Evolutionary conservation across 2,797 vertebrate genomes (phyloP).

Genomic region (Muraenolepis orangiensis): DNA sequence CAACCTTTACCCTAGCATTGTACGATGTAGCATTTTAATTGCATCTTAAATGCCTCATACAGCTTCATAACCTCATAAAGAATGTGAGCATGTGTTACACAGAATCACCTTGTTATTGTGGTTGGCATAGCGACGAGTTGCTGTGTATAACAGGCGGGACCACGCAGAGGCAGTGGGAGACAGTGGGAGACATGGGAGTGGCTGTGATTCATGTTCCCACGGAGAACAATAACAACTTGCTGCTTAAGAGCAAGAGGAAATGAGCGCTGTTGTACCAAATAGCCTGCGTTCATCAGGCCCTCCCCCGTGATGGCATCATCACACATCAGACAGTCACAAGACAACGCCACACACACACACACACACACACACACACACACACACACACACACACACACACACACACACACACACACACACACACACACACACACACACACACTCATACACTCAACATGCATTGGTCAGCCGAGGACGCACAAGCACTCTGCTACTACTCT

Average conservation of each 20-base stretch:
- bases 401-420: not conserved
- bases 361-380: no score
- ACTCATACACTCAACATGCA: no score
- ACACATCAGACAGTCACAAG: not conserved
- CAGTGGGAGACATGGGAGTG: not conserved
- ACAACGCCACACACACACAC: not conserved
- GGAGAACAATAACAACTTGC: slow-evolving; percentile 16
- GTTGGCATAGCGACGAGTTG: not conserved
- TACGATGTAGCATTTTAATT: not conserved
- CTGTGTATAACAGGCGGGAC: not conserved
- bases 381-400: no score
- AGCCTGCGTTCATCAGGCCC: slow-evolving; percentile 4
- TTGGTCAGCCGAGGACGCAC: no score
- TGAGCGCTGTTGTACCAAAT: slow-evolving; percentile 5
- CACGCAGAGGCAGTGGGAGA: not conserved
- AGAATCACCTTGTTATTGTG: not conserved
- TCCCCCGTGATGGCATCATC: not conserved
- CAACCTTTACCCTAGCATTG: no score
- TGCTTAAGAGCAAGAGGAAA: slow-evolving; percentile 8
- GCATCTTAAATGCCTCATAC: not conserved
- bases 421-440: no score
- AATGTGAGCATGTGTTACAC: not conserved
- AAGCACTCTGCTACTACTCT: not conserved
- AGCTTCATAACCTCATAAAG: not conserved
- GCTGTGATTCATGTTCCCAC: slow-evolving; percentile 15